Evolutionary conservation across 2,113 vertebrate genomes (phyloP), one percentile per base, ranked within the genome.

Genomic region (Sciurus niger): DNA sequence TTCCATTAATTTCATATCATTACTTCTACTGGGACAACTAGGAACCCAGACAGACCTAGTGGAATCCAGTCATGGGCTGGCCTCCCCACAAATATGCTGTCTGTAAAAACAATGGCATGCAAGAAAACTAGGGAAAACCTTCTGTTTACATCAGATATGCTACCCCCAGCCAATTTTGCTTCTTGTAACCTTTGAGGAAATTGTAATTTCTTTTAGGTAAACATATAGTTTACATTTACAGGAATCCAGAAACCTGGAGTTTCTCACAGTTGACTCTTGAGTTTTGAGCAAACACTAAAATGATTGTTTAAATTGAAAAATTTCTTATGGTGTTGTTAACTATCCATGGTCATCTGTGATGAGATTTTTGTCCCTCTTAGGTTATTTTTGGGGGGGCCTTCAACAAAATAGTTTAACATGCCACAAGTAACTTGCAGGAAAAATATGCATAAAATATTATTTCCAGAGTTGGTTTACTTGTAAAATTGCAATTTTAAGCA

Each of bases 101-200:
- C 77, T 55, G n/a, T 40, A 74, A 8, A n/a, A 43, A 48, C 37
- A 86, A 92, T 68, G 43, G 17, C 43, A 48, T 3, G 6, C 0
- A 6, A 86, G 67, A 30, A 82, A 65, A 72, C 9, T 30, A 72
- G 46, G 32, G 22, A 34, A 46, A 72, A 12, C 2, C 28, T 70
- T 34, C 51, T 37, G 4, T 67, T 89, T 92, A 20, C 7, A 30
- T 28, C 34, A 37, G 37, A 46, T 40, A 4, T 28, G 25, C 16
- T 4, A 12, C 11, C 18, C 40, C 60, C 40, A 28, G 32, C n/a
- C 10, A 55, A 20, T 43, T 82, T 78, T 40, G 13, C 18, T 89
- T 68, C 3, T 60, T 22, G 1, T 60, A 24, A 65, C 46, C 86
- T 97, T 94, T 51, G 82, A 86, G 77, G 78, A 91, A 77, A 95